phyloP scores from a whole-genome alignment of 2,888 invertebrate genomes.

The Tipula vernalis region DNA sequence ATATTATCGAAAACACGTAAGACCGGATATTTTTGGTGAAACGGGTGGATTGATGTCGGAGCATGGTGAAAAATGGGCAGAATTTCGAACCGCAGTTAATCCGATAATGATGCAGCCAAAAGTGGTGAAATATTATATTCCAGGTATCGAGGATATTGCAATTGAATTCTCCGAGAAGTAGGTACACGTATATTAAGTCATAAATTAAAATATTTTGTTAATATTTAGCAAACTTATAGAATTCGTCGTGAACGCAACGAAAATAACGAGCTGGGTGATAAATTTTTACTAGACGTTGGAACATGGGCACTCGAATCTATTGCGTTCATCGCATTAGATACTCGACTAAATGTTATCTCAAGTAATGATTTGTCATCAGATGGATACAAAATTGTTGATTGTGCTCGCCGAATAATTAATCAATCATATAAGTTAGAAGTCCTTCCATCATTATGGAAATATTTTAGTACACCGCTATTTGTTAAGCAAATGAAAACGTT shows the following conservation, averaged over 20 bases:
- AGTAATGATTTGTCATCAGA: slow-evolving; percentile 11
- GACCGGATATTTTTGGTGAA: slow-evolving; percentile 14
- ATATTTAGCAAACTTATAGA: slow-evolving; percentile 18
- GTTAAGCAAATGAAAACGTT: slow-evolving; percentile 27
- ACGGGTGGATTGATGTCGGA: slow-evolving; percentile 21
- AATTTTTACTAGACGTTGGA: slow-evolving; percentile 39
- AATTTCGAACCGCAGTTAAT: slow-evolving; percentile 51
- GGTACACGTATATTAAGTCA: background rate
- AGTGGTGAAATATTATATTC: slow-evolving; percentile 37
- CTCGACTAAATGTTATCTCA: slow-evolving; percentile 24
- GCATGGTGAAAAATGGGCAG: slow-evolving; percentile 53
- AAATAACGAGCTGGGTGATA: slow-evolving; percentile 29
- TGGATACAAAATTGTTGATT: background rate
- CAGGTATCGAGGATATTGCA: slow-evolving; percentile 30
- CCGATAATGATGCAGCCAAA: slow-evolving; percentile 52
- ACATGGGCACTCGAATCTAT: slow-evolving; percentile 46
- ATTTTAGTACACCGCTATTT: slow-evolving; percentile 25
- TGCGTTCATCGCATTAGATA: slow-evolving; percentile 33
- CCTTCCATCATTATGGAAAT: slow-evolving; percentile 28
- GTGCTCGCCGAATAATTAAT: slow-evolving; percentile 14
- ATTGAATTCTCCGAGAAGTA: slow-evolving; percentile 30
- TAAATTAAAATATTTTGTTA: background rate
- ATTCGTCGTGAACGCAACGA: slow-evolving; percentile 27
- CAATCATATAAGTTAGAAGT: slow-evolving; percentile 23
- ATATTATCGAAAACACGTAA: slow-evolving; percentile 29